Evolutionary conservation across 2,797 vertebrate species (phyloP).

Genomic region (Eurystomus glaucurus): DNA sequence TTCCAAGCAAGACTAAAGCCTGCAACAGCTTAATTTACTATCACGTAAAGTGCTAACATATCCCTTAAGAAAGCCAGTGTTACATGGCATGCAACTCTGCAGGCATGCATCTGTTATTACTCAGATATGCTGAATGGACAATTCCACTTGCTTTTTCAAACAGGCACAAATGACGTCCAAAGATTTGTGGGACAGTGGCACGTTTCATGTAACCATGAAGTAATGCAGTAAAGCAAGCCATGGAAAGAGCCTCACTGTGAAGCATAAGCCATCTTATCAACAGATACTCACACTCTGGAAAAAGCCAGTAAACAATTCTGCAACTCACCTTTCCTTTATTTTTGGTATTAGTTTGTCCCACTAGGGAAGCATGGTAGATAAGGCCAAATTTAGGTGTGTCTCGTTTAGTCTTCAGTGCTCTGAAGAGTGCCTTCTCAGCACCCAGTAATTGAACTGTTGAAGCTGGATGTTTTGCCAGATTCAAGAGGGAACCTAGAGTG

Average conservation of each 20-base stretch:
- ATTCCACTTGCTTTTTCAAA: not conserved
- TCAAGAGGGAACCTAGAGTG: slow-evolving; percentile 93
- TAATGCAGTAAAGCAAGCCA: not conserved
- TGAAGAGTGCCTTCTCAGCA: slow-evolving; percentile 97
- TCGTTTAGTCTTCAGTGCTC: slow-evolving; percentile 94
- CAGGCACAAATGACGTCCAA: not conserved
- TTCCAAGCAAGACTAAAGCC: not conserved
- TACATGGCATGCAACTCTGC: not conserved
- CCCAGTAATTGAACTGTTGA: slow-evolving; percentile 98
- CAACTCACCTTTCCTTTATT: slow-evolving; percentile 96
- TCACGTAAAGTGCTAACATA: not conserved
- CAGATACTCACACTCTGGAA: not conserved
- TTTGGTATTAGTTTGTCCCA: slow-evolving; percentile 95
- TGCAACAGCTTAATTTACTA: not conserved
- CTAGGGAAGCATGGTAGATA: slow-evolving; percentile 97
- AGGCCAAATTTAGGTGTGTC: slow-evolving; percentile 98
- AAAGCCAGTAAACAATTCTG: not conserved
- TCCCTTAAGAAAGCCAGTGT: not conserved
- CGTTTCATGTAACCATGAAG: not conserved
- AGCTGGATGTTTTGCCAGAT: slow-evolving; percentile 97
- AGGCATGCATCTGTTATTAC: not conserved
- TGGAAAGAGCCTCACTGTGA: not conserved
- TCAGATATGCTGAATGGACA: not conserved
- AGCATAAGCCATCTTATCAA: not conserved
- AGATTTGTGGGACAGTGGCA: not conserved